A percentile compares a stretch with the other conserved stretches of the same genome.
These are phyloP conservation scores for Melanerpes formicivorus DNA, from an alignment of 2,113 vertebrate species.

Conservation along the genomic window DNA sequence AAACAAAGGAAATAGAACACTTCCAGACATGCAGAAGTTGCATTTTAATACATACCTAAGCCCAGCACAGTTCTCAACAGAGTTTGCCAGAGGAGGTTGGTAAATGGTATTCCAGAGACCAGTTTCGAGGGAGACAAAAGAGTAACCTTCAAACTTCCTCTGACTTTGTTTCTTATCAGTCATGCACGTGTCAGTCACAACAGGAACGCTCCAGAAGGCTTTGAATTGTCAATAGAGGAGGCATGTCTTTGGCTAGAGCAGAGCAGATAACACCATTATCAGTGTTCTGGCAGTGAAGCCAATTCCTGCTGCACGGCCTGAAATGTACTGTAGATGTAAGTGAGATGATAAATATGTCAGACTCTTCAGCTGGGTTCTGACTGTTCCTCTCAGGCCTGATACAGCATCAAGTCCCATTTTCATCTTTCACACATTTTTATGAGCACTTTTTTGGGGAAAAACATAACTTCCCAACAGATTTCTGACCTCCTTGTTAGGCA, in stretches of 20 bases:
- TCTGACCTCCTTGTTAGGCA: not conserved
- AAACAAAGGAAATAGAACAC: not conserved
- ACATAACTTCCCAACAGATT: not conserved
- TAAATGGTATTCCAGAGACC: slow-evolving; percentile 34
- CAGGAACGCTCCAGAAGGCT: slow-evolving; percentile 62
- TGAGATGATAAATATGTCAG: slow-evolving; percentile 59
- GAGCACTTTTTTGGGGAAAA: not conserved
- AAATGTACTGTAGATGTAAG: slow-evolving; percentile 61
- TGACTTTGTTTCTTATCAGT: slow-evolving; percentile 70
- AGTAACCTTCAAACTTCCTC: slow-evolving; percentile 74
- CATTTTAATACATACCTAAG: slow-evolving; percentile 12
- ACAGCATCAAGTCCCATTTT: not conserved
- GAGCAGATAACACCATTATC: slow-evolving; percentile 73
- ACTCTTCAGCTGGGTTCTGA: slow-evolving; percentile 26
- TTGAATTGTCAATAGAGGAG: slow-evolving; percentile 69
- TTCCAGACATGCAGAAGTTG: not conserved
- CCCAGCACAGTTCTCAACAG: not conserved
- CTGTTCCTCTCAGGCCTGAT: slow-evolving; percentile 7
- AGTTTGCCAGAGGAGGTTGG: not conserved
- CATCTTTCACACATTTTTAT: not conserved
- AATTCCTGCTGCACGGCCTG: slow-evolving; percentile 63
- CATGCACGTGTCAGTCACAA: slow-evolving; percentile 66
- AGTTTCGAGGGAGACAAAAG: slow-evolving; percentile 56
- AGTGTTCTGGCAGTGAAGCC: slow-evolving; percentile 66
- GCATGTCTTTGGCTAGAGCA: slow-evolving; percentile 50